Conservation (phyloP, 2,113 vertebrate species). For the Sisor rabdophorus region DNA sequence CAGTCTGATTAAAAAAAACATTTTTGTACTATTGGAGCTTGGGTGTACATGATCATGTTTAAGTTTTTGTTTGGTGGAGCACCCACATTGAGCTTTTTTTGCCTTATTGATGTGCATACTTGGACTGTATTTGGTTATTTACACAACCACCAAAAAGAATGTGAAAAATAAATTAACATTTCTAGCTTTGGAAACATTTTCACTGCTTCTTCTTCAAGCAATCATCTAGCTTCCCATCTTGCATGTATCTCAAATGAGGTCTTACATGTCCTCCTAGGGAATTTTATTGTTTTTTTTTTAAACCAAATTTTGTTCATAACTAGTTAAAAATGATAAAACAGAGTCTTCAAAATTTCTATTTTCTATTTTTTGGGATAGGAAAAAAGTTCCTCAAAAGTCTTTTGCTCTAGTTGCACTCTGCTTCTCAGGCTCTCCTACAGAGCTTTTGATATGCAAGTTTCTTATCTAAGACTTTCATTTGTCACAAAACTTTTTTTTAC, state of each 20-base stretch:
- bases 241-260: not conserved
- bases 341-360: not conserved
- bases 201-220: not conserved
- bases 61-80: too few relatives aligned
- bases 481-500: not conserved
- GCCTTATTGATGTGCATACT: too few relatives aligned
- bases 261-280: not conserved
- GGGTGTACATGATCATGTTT: too few relatives aligned
- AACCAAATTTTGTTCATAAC: not conserved
- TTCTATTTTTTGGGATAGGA: not conserved
- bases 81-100: too few relatives aligned
- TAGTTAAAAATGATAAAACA: not conserved
- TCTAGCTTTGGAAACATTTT: not conserved
- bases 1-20: too few relatives aligned
- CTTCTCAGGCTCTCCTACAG: not conserved
- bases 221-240: not conserved
- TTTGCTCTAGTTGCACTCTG: not conserved
- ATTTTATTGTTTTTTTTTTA: not conserved
- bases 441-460: slow-evolving; percentile 1
- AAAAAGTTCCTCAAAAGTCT: not conserved
- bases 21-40: too few relatives aligned
- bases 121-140: too few relatives aligned
- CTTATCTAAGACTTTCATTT: not conserved
- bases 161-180: not conserved
- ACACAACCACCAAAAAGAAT: too few relatives aligned